Evolutionary conservation across 2,888 invertebrate species (phyloP).

Genomic region (Drosophila longiperda): DNA sequence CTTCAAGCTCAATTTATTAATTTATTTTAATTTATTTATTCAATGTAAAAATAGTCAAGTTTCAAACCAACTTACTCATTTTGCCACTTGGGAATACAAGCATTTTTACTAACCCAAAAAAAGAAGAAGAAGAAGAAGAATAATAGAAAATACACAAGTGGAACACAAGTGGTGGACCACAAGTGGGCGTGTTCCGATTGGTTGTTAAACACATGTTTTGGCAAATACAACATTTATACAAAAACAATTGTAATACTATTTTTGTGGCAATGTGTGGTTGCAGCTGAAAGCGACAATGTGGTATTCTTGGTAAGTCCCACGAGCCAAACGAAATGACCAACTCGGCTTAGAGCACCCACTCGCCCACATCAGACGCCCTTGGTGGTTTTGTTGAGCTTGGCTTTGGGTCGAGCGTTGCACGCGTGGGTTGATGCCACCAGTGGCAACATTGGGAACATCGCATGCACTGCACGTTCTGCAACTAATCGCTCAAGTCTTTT

Average conservation of each 20-base stretch:
- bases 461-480: slow-evolving; percentile 75
- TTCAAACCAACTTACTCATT: neutral
- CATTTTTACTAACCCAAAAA: slow-evolving; percentile 5
- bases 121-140: neutral
- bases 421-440: slow-evolving; percentile 32
- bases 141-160: slow-evolving; percentile 16
- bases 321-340: slow-evolving; percentile 50
- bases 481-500: slow-evolving; percentile 82
- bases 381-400: slow-evolving; percentile 40
- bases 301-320: slow-evolving; percentile 55
- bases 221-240: slow-evolving; percentile 51
- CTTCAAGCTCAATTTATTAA: neutral
- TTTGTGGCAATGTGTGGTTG: slow-evolving; percentile 7
- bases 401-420: slow-evolving; percentile 11
- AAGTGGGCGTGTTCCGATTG: slow-evolving; percentile 42
- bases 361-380: neutral
- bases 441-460: slow-evolving; percentile 24
- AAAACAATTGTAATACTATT: slow-evolving; percentile 44
- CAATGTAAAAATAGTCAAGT: neutral
- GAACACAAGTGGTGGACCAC: slow-evolving; percentile 12
- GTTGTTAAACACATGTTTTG: slow-evolving; percentile 56
- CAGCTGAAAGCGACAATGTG: slow-evolving; percentile 52
- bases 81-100: neutral
- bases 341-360: slow-evolving; percentile 40
- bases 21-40: too few species aligned